A percentile compares a stretch with the other conserved stretches of the same genome.
Conservation (phyloP, 2,113 vertebrate species). For the Malurus alboscapulatus region DNA sequence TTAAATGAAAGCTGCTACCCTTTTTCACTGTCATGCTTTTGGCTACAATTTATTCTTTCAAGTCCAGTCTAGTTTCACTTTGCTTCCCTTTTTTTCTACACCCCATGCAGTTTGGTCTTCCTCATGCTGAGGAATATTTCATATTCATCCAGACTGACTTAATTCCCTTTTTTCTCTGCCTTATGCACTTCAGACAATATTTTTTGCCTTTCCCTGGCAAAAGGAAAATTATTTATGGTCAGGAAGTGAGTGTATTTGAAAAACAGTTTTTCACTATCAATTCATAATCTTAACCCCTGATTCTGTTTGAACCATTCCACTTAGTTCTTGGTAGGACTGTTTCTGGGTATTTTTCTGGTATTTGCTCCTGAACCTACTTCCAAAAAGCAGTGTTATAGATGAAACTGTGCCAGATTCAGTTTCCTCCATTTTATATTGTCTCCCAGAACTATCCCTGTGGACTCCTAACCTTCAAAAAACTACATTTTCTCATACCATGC, state of each 20-base stretch:
- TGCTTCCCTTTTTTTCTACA: not conserved
- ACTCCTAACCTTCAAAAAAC: not conserved
- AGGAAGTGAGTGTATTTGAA: not conserved
- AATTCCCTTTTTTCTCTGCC: not conserved
- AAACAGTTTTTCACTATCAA: not conserved
- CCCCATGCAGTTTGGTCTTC: not conserved
- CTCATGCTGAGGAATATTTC: not conserved
- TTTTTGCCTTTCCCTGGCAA: not conserved
- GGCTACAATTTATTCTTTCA: not conserved
- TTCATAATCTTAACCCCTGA: not conserved
- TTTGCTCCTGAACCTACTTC: not conserved
- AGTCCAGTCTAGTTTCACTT: not conserved
- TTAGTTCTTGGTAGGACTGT: not conserved
- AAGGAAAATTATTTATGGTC: not conserved
- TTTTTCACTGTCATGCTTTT: not conserved
- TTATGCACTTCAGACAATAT: not conserved
- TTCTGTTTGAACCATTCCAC: not conserved
- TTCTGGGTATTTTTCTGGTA: not conserved
- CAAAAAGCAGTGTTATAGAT: not conserved
- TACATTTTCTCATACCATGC: not conserved
- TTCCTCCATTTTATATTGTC: not conserved
- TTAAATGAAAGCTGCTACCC: not conserved
- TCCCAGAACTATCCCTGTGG: not conserved
- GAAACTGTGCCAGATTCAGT: not conserved
- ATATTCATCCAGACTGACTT: not conserved